Evolutionary conservation across 2,888 invertebrate genomes (phyloP), one percentile per base, ranked within the genome.

Genomic region (Carabus problematicus): DNA sequence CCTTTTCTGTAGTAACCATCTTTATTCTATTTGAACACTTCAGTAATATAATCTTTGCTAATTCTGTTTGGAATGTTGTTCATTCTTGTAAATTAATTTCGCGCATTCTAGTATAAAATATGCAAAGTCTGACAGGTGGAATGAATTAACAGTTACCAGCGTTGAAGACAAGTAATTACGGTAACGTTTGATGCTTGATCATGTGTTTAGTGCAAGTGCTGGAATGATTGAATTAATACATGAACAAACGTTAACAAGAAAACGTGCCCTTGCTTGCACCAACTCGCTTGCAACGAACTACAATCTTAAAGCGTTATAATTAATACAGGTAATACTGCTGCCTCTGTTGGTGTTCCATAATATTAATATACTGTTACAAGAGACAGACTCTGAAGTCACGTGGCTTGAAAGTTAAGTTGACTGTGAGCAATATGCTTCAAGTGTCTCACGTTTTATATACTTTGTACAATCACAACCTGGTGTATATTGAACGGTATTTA

Each of bases 221-320:
- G 55, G 45, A 60, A 43, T 43, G 60, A 60, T 60, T 42, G 45
- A 60, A 60, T 60, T 60, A 60, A 60, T 45, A 60, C 60, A 43
- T 60, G 16, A 60, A 29, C 29, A 29, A 29, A 29, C 42, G 45
- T 60, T 60, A 60, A 60, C 19, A n/a, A 60, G 43, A 60, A 45
- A 42, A 45, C 61, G 49, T 61, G 61, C 19, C 49, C 19, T 45
- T 8, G n/a, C 9, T 47, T 47, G 47, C 42, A 47, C 40, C 61
- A 61, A 49, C 47, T 39, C 49, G 49, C 39, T 12, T 19, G 1
- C 9, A 14, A 9, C 12, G 39, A 29, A 45, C 29, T 47, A 39
- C 49, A 9, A 47, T 61, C 40, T 61, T 61, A 45, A n/a, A n/a
- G 3, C 29, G 29, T 29, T 29, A 29, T 29, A 29, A 29, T 29